Evolutionary conservation across 2,797 vertebrate species (phyloP).

Genomic region (Knipowitschia caucasica): DNA sequence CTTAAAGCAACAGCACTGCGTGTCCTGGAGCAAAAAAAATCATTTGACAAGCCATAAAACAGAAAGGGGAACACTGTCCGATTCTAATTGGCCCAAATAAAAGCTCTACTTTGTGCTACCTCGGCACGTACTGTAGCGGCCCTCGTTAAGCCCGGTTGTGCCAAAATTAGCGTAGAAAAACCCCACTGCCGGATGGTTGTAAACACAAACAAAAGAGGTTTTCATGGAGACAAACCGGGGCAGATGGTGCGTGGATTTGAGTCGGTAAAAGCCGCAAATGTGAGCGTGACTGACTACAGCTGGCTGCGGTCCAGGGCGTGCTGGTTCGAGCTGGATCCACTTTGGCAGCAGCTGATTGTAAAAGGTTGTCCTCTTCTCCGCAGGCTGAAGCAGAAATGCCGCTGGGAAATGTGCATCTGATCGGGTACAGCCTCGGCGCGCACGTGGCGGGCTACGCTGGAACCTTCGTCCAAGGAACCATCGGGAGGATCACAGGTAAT

Average conservation of each 20-base stretch:
- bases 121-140: slow-evolving; percentile 15
- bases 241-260: slow-evolving; percentile 43
- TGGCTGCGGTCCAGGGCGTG: slow-evolving; percentile 30
- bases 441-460: slow-evolving; percentile 92
- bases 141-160: slow-evolving; percentile 26
- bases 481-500: slow-evolving; percentile 95
- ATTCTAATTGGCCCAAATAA: not conserved
- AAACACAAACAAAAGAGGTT: slow-evolving; percentile 44
- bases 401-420: slow-evolving; percentile 85
- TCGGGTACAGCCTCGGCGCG: slow-evolving; percentile 95
- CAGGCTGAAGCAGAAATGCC: slow-evolving; percentile 81
- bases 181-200: slow-evolving; percentile 44
- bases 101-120: slow-evolving; percentile 14
- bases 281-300: slow-evolving; percentile 19
- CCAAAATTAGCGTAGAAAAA: slow-evolving; percentile 30
- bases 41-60: not conserved
- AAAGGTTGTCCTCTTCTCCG: not conserved
- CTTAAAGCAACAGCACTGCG: not conserved
- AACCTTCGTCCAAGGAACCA: slow-evolving; percentile 77
- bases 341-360: slow-evolving; percentile 37
- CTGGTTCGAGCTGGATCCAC: slow-evolving; percentile 15
- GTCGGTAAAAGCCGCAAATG: slow-evolving; percentile 31
- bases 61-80: not conserved
- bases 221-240: slow-evolving; percentile 42
- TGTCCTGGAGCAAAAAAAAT: not conserved